phyloP scores from a whole-genome alignment of 2,888 invertebrate genomes.

The Drosophila acutilabella region DNA sequence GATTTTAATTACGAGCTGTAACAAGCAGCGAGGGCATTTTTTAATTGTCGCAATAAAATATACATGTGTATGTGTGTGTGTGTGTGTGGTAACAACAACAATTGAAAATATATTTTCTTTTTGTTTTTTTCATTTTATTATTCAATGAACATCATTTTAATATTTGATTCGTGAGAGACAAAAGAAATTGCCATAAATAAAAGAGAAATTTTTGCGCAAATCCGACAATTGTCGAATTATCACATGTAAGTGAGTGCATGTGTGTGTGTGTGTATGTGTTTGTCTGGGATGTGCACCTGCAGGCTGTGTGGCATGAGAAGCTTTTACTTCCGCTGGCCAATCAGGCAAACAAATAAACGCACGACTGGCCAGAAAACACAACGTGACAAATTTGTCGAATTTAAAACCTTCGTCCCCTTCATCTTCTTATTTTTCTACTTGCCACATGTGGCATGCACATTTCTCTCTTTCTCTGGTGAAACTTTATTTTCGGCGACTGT shows the following conservation, averaged over 20 bases:
- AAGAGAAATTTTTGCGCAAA: slow-evolving; percentile 68
- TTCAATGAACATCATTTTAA: slow-evolving; percentile 63
- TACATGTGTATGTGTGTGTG: slow-evolving; percentile 48
- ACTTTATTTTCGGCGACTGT: slow-evolving; percentile 34
- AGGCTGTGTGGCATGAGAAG: slow-evolving; percentile 28
- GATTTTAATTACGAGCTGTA: slow-evolving; percentile 50
- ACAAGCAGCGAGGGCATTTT: slow-evolving; percentile 45
- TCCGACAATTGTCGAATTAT: slow-evolving; percentile 62
- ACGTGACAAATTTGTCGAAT: slow-evolving; percentile 78
- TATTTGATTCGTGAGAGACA: slow-evolving; percentile 66
- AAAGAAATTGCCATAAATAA: slow-evolving; percentile 77
- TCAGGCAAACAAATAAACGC: slow-evolving; percentile 66
- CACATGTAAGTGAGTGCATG: slow-evolving; percentile 3
- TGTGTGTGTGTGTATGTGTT: slow-evolving; percentile 19
- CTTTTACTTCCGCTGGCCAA: slow-evolving; percentile 76
- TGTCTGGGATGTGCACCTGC: slow-evolving; percentile 67
- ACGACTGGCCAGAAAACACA: slow-evolving; percentile 63
- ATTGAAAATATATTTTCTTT: slow-evolving; percentile 27
- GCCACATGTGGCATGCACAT: slow-evolving; percentile 46
- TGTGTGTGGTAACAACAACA: slow-evolving; percentile 7
- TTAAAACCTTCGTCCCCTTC: slow-evolving; percentile 17
- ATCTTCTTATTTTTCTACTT: background rate
- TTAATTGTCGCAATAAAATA: slow-evolving; percentile 59
- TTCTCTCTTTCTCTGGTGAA: slow-evolving; percentile 68
- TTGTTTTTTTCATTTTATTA: slow-evolving; percentile 29